Conservation (phyloP, 2,888 invertebrate species). For the Trachelus iudaicus region DNA sequence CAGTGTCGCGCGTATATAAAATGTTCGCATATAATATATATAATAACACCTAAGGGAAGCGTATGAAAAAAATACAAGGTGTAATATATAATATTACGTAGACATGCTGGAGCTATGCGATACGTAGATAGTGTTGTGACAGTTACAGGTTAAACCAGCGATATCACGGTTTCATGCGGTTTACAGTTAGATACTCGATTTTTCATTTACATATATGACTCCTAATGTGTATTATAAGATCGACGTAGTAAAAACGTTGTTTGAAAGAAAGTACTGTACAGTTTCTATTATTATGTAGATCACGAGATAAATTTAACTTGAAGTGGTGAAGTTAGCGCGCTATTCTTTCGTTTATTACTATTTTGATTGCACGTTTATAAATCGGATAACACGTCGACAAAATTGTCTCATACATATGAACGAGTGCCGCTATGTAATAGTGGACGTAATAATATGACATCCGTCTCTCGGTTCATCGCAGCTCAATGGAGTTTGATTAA, state of each 20-base stretch:
- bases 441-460: conserved; percentile 34
- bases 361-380: neutral
- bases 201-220: neutral
- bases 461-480: conserved; percentile 31
- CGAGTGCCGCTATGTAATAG: neutral
- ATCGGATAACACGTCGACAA: neutral
- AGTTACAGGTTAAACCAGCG: neutral
- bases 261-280: neutral
- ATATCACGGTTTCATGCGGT: neutral
- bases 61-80: too few relatives aligned
- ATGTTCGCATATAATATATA: neutral
- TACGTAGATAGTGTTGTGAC: neutral
- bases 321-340: neutral
- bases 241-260: neutral
- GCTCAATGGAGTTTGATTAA: conserved; percentile 50
- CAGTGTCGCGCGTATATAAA: neutral
- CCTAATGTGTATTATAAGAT: neutral
- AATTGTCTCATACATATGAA: neutral
- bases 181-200: neutral
- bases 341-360: neutral
- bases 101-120: neutral
- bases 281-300: neutral
- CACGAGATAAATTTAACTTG: neutral
- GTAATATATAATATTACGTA: neutral
- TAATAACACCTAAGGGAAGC: too few relatives aligned